Conservation (phyloP, 2,797 vertebrate genomes). For the Scyliorhinus canicula region DNA sequence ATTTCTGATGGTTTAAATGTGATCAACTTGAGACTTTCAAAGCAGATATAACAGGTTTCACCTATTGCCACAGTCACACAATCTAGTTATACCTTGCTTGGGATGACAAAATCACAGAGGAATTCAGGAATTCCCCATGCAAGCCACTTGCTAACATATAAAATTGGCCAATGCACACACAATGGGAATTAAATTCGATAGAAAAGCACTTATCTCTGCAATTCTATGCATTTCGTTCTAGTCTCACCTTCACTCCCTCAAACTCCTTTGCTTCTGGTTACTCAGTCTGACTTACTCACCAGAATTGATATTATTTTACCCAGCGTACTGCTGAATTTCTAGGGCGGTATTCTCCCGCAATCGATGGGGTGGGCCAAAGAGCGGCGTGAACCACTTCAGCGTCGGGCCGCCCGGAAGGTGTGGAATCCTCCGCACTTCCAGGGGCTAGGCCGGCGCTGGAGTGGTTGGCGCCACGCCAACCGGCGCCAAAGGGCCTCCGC, state of each 20-base stretch:
- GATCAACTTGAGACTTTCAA: neutral
- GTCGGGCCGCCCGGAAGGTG: too few relatives aligned
- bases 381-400: too few relatives aligned
- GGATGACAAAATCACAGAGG: neutral
- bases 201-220: neutral
- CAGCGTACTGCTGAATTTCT: neutral
- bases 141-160: neutral
- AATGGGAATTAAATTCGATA: neutral
- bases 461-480: too few relatives aligned
- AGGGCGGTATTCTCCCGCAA: too few relatives aligned
- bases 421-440: too few relatives aligned
- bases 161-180: neutral
- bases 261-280: neutral
- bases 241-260: neutral
- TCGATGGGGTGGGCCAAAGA: too few relatives aligned
- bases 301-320: neutral
- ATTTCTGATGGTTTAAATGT: neutral
- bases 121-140: neutral
- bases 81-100: neutral
- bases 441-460: too few relatives aligned
- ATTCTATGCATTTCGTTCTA: neutral
- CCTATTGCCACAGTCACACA: neutral
- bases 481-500: too few relatives aligned
- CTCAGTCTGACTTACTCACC: neutral
- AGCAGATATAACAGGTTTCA: neutral